These are phyloP conservation scores for Lordiphosa clarofinis DNA, from an alignment of 1,140 invertebrate genomes.

Conservation along the genomic window DNA sequence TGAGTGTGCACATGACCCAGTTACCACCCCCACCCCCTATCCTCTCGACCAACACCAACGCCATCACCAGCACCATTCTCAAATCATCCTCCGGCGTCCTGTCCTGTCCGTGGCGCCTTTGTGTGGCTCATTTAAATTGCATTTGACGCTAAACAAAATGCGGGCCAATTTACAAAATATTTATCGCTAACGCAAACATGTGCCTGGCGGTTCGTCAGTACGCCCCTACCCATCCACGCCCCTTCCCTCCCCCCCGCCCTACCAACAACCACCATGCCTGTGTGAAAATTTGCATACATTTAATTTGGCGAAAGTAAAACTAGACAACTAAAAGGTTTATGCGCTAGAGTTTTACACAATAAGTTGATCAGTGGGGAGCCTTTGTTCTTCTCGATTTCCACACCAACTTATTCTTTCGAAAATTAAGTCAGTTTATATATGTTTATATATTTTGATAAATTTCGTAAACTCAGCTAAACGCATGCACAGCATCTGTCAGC, in stretches of 20 bases:
- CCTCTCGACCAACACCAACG: no score
- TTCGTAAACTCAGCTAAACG: no score
- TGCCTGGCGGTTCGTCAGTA: constrained; percentile 1
- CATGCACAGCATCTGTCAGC: no score
- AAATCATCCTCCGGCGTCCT: background rate
- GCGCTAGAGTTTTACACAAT: no score
- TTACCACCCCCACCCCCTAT: background rate
- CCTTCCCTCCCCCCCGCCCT: no score
- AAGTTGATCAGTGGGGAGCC: no score
- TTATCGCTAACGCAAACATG: constrained; percentile 11
- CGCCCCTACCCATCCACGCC: background rate
- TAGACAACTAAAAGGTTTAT: background rate
- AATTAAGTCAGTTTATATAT: no score
- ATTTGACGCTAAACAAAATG: constrained; percentile 16
- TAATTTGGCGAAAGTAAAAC: constrained; percentile 1
- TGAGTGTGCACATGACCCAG: background rate
- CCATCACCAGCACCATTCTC: no score
- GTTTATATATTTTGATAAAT: no score
- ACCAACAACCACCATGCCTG: background rate
- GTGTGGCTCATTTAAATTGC: constrained; percentile 15
- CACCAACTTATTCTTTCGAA: no score
- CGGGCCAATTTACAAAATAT: constrained; percentile 22
- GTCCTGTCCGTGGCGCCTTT: constrained; percentile 1
- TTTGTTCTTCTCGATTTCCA: no score
- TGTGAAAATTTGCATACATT: constrained; percentile 13